Evolutionary conservation across 2,888 invertebrate genomes (phyloP).

Genomic region (Abscondita cerata): DNA sequence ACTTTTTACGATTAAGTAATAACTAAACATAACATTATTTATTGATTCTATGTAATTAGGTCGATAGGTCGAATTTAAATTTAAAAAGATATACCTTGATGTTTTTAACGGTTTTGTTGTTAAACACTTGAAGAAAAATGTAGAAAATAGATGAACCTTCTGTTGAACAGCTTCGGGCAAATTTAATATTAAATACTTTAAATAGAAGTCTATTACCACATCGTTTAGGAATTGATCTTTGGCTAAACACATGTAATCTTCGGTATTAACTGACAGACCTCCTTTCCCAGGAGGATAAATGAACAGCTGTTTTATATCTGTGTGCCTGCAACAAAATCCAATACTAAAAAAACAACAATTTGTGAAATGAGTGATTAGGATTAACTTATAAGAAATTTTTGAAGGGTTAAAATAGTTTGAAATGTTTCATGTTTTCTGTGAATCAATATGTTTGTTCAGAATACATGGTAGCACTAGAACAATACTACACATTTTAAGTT

Average conservation of each 20-base stretch:
- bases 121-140: constrained; percentile 94
- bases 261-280: constrained; percentile 91
- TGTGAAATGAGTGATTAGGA: too few species aligned
- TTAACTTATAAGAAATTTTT: too few species aligned
- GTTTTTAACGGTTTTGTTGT: constrained; percentile 81
- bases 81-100: constrained; percentile 56
- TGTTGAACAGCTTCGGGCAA: constrained; percentile 74
- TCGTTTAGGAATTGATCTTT: constrained; percentile 96
- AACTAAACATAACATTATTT: too few species aligned
- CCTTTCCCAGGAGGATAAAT: constrained; percentile 87
- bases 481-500: too few species aligned
- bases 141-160: constrained; percentile 92
- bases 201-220: constrained; percentile 96
- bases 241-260: constrained; percentile 90
- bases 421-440: too few species aligned
- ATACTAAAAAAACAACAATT: too few species aligned
- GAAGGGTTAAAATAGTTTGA: too few species aligned
- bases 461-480: too few species aligned
- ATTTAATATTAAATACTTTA: constrained; percentile 83
- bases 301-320: constrained; percentile 67
- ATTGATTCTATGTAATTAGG: too few species aligned
- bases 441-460: too few species aligned
- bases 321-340: constrained; percentile 37
- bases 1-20: too few species aligned
- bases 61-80: not conserved